phyloP scores from a whole-genome alignment of 1,140 invertebrate genomes.

The Drosophila virilis region DNA sequence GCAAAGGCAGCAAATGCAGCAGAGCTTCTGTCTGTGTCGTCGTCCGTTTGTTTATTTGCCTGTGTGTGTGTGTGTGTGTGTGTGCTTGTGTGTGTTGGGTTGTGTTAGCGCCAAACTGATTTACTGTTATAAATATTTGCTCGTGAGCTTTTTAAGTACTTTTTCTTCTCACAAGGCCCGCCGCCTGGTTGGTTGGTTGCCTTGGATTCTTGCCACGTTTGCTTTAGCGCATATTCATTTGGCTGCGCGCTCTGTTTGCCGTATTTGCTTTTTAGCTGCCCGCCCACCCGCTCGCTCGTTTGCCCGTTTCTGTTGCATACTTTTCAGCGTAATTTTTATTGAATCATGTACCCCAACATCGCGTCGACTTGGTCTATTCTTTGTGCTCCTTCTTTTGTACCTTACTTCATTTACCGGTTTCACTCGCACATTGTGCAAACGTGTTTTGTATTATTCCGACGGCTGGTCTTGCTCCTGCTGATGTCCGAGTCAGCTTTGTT shows the following conservation, averaged over 20 bases:
- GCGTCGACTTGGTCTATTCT: slow-evolving; percentile 42
- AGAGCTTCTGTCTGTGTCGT: neutral
- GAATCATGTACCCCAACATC: slow-evolving; percentile 70
- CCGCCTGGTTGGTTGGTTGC: slow-evolving; percentile 30
- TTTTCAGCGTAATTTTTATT: slow-evolving; percentile 81
- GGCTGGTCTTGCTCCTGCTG: slow-evolving; percentile 10
- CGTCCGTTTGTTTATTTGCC: slow-evolving; percentile 7
- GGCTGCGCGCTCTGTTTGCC: slow-evolving; percentile 37
- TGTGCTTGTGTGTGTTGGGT: too few relatives aligned
- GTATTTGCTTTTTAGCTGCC: slow-evolving; percentile 18
- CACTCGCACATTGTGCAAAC: slow-evolving; percentile 44
- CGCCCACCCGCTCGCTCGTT: slow-evolving; percentile 10
- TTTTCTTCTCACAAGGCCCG: slow-evolving; percentile 63
- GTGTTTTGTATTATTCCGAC: slow-evolving; percentile 37
- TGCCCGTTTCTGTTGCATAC: slow-evolving; percentile 70
- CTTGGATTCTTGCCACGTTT: slow-evolving; percentile 62
- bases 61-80: slow-evolving; percentile 30
- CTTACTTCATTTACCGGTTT: slow-evolving; percentile 49
- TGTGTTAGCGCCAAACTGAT: slow-evolving; percentile 78
- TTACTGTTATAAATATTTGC: slow-evolving; percentile 83
- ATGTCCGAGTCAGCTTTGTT: slow-evolving; percentile 7
- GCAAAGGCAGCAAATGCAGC: neutral
- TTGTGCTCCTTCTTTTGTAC: slow-evolving; percentile 30
- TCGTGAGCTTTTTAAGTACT: slow-evolving; percentile 82
- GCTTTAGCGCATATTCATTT: slow-evolving; percentile 62